These are phyloP conservation scores for Phrynocephalus versicolor DNA, from an alignment of 2,113 vertebrate genomes.

Conservation along the genomic window DNA sequence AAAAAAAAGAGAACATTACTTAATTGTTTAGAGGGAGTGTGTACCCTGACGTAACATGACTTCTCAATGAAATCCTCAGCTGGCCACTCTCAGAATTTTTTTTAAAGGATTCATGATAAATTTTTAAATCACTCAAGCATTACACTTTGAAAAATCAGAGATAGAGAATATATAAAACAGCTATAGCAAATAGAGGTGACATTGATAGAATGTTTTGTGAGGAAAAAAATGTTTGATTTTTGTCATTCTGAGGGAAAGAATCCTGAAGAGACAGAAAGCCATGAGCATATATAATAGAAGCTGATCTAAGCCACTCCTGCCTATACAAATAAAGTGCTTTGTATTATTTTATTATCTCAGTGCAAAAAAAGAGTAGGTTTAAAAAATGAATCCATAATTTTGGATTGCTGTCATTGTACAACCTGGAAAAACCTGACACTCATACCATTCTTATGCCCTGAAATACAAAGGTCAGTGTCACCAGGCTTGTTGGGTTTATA, in stretches of 20 bases:
- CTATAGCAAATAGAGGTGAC: not conserved
- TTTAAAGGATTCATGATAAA: not conserved
- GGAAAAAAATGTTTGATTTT: too few species aligned
- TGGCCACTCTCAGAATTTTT: not conserved
- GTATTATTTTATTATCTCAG: not conserved
- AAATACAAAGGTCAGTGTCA: accelerated
- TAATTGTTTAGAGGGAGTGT: not conserved
- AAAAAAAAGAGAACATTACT: not conserved
- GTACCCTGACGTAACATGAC: not conserved
- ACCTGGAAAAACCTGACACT: not conserved
- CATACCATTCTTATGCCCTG: accelerated
- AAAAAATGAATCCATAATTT: too few species aligned
- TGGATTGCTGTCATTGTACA: slow-evolving; percentile 22
- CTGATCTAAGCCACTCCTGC: not conserved
- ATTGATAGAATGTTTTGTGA: not conserved
- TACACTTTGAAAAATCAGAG: not conserved
- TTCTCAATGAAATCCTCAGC: not conserved
- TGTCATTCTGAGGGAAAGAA: not conserved
- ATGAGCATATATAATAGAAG: not conserved
- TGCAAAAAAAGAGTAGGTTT: accelerated
- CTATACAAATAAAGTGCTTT: slow-evolving; percentile 11
- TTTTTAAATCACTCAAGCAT: not conserved
- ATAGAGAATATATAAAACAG: not conserved
- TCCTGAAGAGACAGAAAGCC: not conserved
- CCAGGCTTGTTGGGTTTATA: not conserved